Percentiles rank a stretch among this genome's conserved stretches.
phyloP scores from a whole-genome alignment of 2,797 vertebrate genomes.

The Sebastes umbrosus region DNA sequence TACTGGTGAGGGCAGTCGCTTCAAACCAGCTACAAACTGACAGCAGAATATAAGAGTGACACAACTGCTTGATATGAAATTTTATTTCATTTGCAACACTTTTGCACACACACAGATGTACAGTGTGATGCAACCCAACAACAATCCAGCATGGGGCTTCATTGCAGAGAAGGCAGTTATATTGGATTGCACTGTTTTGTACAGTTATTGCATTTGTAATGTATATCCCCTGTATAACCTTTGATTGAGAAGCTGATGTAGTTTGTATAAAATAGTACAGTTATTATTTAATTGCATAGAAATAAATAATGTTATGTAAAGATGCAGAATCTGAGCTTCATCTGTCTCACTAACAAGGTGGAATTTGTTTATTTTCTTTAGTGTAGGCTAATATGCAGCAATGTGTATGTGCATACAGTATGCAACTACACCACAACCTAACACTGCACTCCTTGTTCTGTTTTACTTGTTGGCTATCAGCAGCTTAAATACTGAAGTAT shows the following conservation, averaged over 20 bases:
- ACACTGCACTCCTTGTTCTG: background rate
- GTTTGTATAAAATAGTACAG: background rate
- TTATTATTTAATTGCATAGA: background rate
- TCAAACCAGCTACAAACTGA: background rate
- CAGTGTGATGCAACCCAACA: constrained; percentile 22
- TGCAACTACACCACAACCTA: background rate
- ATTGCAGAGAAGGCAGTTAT: background rate
- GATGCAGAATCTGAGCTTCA: background rate
- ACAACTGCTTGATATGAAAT: background rate
- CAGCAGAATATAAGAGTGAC: background rate
- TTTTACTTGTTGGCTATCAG: background rate
- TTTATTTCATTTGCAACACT: background rate
- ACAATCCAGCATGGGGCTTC: background rate
- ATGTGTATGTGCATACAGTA: background rate
- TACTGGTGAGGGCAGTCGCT: background rate
- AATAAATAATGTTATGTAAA: background rate
- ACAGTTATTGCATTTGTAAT: background rate
- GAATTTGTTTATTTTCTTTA: background rate
- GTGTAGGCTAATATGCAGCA: background rate
- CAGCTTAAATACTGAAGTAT: constrained; percentile 8
- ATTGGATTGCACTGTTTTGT: background rate
- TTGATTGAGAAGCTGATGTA: background rate
- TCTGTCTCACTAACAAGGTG: background rate
- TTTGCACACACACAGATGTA: background rate
- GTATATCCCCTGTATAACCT: background rate